phyloP scores from a whole-genome alignment of 1,140 invertebrate genomes.

The Temnothorax longispinosus region DNA sequence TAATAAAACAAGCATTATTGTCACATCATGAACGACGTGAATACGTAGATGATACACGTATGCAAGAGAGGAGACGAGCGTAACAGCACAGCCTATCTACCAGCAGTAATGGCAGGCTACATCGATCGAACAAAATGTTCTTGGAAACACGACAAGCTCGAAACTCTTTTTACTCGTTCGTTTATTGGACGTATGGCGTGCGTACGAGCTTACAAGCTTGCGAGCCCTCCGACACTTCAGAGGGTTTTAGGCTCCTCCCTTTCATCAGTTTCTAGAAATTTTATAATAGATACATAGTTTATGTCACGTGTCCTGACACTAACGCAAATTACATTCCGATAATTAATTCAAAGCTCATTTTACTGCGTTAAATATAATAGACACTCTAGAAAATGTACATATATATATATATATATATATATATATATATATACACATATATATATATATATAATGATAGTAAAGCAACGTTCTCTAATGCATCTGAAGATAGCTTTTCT shows the following conservation, averaged over 20 bases:
- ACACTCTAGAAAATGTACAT: neutral
- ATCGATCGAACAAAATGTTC: conserved; percentile 80
- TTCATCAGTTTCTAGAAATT: neutral
- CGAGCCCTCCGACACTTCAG: neutral
- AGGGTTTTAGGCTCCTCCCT: neutral
- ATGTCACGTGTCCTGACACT: neutral
- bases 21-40: conserved; percentile 67
- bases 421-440: neutral
- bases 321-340: conserved; percentile 27
- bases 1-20: conserved; percentile 77
- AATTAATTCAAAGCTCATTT: conserved; percentile 21
- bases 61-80: conserved; percentile 31
- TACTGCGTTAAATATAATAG: neutral
- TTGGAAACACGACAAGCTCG: conserved; percentile 76
- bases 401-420: neutral
- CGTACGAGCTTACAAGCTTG: conserved; percentile 63
- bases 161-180: conserved; percentile 68
- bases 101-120: conserved; percentile 75
- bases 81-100: conserved; percentile 71
- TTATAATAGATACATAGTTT: neutral
- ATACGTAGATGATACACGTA: conserved; percentile 17
- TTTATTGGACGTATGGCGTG: conserved; percentile 67
- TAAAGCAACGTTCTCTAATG: neutral
- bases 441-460: neutral
- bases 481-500: neutral